phyloP scores from a whole-genome alignment of 1,140 invertebrate genomes.

The Drosophila eugracilis region DNA sequence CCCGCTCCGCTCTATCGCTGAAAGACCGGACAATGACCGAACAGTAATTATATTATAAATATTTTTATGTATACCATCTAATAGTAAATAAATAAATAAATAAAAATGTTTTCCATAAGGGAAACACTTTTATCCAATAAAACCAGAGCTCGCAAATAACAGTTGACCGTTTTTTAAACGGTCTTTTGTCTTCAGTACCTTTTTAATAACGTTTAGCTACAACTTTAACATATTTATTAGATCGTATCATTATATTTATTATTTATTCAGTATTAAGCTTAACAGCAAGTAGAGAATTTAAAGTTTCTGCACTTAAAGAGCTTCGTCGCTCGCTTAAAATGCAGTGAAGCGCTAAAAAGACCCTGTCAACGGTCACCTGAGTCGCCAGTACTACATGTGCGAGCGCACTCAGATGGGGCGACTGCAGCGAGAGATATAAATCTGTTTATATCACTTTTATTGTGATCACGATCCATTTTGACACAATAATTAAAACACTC shows the following conservation, averaged over 20 bases:
- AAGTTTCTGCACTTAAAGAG: constrained; percentile 22
- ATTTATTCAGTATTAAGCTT: background rate
- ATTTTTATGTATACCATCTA: too few species aligned
- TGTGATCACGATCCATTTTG: too few species aligned
- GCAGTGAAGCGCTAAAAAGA: constrained; percentile 1
- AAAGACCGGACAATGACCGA: too few species aligned
- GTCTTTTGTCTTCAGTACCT: background rate
- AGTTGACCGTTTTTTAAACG: too few species aligned
- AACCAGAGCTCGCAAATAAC: too few species aligned
- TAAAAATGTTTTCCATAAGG: too few species aligned
- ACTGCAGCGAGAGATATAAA: too few species aligned
- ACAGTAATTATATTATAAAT: too few species aligned
- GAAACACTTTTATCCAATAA: too few species aligned
- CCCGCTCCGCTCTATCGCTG: too few species aligned
- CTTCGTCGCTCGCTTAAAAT: constrained; percentile 26
- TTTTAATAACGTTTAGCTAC: background rate
- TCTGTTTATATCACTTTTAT: too few species aligned
- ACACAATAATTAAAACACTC: background rate
- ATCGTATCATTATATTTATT: background rate
- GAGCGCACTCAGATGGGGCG: background rate
- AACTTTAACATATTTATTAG: background rate
- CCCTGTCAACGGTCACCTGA: background rate
- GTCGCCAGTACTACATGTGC: background rate
- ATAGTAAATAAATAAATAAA: too few species aligned
- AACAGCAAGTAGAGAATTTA: background rate